Evolutionary conservation across 2,797 vertebrate genomes (phyloP), one percentile per base, ranked within the genome.

Genomic region (Hoplostethus atlanticus): DNA sequence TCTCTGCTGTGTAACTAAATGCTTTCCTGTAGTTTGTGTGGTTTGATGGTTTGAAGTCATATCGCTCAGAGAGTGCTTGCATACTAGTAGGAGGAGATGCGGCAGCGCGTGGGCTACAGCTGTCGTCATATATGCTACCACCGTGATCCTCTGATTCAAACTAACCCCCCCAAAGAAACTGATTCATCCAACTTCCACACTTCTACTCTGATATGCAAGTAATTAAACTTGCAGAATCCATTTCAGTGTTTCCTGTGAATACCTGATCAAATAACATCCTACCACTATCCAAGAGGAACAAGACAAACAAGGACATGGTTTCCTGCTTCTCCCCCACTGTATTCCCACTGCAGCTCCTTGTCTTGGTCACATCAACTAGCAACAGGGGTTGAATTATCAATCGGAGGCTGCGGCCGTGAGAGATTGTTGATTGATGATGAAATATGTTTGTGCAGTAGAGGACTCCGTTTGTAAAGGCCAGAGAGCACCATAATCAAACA

Each of bases 391-490:
- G 64, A 76, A 70, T 61, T 30, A 60, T 76, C 53, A 31, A 25
- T 54, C 57, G 55, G 56, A n/a, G 2, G 55, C 67, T 47, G 1
- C 64, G 38, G 72, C 48, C 54, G 17, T n/a, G 31, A 38, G 56
- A 72, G 69, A 62, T 47, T 68, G 31, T 75, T 81, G 60, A 62
- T 51, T 68, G 31, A 73, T 81, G 60, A 66, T 80, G 79, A 85
- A 74, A 76, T 51, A 42, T 55, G 56, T 64, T 58, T 63, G 63
- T 50, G 78, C 62, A 48, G 68, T 54, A 3, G 60, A 73, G 64
- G 64, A 63, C 51, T 38, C 15, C n/a, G 77, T 56, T 86, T 70
- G 62, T 72, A 76, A 77, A 81, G 71, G 47, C 64, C 69, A 40
- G 21, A 31, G 51, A 75, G 55, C 73, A 3, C n/a, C 61, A 55